Percentiles rank a stretch among this genome's conserved stretches.
Evolutionary conservation across 2,888 invertebrate species (phyloP).

Genomic region (Pachycephus smyrnensis): DNA sequence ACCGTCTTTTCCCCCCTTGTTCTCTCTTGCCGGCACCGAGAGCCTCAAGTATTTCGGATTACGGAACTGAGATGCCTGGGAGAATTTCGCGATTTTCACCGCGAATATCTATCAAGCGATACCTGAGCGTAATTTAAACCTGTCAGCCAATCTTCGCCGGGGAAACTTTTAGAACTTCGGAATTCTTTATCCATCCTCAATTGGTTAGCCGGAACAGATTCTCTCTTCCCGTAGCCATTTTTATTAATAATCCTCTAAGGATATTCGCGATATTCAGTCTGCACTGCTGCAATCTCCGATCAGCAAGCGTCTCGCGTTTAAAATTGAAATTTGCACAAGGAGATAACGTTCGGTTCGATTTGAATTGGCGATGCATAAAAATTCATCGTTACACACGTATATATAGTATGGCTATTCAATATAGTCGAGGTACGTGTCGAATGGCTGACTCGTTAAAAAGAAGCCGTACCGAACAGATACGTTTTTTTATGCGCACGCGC

Average conservation of each 20-base stretch:
- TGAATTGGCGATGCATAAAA: not conserved
- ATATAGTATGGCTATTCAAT: not conserved
- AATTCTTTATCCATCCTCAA: slow-evolving; percentile 12
- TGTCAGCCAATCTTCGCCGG: slow-evolving; percentile 5
- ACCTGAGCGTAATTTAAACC: slow-evolving; percentile 32
- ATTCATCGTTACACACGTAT: not conserved
- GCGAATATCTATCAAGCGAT: slow-evolving; percentile 4
- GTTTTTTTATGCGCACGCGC: not conserved
- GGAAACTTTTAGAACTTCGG: slow-evolving; percentile 26
- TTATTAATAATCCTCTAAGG: not conserved
- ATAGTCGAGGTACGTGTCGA: not conserved
- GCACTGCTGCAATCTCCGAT: not conserved
- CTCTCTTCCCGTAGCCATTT: not conserved
- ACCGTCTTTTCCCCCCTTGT: not conserved
- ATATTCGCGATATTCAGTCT: not conserved
- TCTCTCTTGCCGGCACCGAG: slow-evolving; percentile 7
- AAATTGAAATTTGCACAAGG: not conserved
- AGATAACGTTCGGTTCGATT: not conserved
- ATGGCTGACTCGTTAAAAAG: not conserved
- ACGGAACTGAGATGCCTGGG: slow-evolving; percentile 29
- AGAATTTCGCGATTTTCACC: slow-evolving; percentile 41
- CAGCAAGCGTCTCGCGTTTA: not conserved
- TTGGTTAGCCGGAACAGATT: not conserved
- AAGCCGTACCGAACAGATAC: not conserved
- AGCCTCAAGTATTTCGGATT: slow-evolving; percentile 43